phyloP scores from a whole-genome alignment of 2,113 vertebrate genomes.

The Pyxicephalus adspersus region DNA sequence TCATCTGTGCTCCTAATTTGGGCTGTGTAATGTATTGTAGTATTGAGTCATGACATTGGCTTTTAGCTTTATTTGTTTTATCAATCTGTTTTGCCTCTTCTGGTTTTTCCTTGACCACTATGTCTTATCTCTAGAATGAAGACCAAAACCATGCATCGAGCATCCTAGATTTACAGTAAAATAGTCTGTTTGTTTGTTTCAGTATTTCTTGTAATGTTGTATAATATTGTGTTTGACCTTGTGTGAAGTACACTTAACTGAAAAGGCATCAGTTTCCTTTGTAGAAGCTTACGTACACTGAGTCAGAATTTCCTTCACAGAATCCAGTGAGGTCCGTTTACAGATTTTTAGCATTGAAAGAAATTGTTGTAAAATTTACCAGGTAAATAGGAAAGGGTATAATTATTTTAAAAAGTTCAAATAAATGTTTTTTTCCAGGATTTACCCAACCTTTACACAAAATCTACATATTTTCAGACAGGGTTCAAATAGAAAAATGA shows the following conservation, averaged over 20 bases:
- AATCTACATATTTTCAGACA: too few species aligned
- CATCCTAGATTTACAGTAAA: neutral
- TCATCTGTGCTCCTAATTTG: neutral
- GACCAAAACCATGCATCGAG: neutral
- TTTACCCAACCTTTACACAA: too few species aligned
- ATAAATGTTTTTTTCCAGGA: too few species aligned
- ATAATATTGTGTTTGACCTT: neutral
- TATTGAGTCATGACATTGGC: neutral
- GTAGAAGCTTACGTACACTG: neutral
- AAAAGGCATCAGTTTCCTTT: neutral
- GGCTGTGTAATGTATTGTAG: neutral
- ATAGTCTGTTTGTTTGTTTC: neutral
- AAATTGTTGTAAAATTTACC: neutral
- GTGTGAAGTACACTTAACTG: neutral
- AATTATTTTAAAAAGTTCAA: too few species aligned
- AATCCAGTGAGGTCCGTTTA: neutral
- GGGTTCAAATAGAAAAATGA: too few species aligned
- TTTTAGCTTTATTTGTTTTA: conserved; percentile 7
- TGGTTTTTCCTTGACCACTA: neutral
- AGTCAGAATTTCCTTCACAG: neutral
- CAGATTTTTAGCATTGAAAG: neutral
- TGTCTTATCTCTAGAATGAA: neutral
- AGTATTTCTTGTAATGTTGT: neutral
- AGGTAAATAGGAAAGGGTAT: neutral
- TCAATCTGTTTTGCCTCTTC: conserved; percentile 4